Evolutionary conservation across 2,113 vertebrate species (phyloP), one percentile per base, ranked within the genome.

Genomic region (Phrynosoma platyrhinos): DNA sequence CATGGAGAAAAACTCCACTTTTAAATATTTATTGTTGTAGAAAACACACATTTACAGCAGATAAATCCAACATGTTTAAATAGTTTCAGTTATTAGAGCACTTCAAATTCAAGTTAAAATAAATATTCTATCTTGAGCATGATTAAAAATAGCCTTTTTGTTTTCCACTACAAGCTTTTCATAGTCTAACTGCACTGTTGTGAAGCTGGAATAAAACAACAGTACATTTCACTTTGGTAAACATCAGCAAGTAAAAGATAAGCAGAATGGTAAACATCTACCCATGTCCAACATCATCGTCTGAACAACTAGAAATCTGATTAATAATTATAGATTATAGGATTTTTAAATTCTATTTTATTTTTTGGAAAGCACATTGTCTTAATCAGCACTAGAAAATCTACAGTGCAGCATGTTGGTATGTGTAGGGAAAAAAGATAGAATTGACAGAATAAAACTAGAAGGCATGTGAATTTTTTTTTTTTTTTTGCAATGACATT

Each of bases 1-100:
- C 3, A 62, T 62, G 86, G 74, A 76, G 66, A 83, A 94, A 92
- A 53, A 81, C 88, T 1, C 0, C 77, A 25, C 94, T 96, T 96
- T 80, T 68, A 88, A 90, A 89, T 82, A 36, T 92, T 97, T 97
- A 97, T 96, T 97, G 92, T 91, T 96, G 94, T 97, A 97, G 96
- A 97, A 94, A 42, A 90, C 13, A 87, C 92, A 91, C 53, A 88
- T 93, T 95, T 94, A 96, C 96, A 97, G 79, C 78, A 91, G 86
- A 93, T 93, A 87, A 95, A 91, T 92, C 91, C 69, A 79, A 94
- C 79, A 90, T 85, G 52, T 94, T 92, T 94, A 87, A 94, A 94
- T 90, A 92, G 91, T 92, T 87, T 94, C 96, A 92, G 25, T 84
- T 71, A 90, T 89, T 87, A 90, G 5, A 94, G 77, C 92, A 32